phyloP scores from a whole-genome alignment of 2,888 invertebrate genomes.

The Sinodicranocentrus sp. region DNA sequence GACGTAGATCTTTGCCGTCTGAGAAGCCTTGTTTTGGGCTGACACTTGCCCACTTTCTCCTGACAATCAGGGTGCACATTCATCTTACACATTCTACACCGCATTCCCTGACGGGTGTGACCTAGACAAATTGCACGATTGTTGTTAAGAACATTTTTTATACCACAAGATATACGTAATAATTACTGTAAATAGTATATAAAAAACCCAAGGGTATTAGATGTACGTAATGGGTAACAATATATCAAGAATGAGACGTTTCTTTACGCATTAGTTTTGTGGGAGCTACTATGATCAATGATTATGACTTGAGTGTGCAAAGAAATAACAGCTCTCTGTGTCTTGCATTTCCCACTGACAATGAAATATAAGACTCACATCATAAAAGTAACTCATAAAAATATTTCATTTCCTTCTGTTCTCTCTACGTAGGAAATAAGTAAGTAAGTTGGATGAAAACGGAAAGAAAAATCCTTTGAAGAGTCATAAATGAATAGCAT shows the following conservation, averaged over 20 bases:
- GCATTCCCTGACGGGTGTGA: constrained; percentile 93
- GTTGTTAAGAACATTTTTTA: background rate
- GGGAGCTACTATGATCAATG: background rate
- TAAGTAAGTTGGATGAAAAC: no score
- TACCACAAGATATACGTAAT: background rate
- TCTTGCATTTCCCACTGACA: background rate
- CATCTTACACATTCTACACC: constrained; percentile 93
- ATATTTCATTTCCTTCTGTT: background rate
- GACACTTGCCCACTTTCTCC: constrained; percentile 88
- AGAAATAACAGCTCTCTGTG: no score
- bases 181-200: no score
- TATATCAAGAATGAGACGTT: no score
- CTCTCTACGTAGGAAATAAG: no score
- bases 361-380: background rate
- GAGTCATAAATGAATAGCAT: no score
- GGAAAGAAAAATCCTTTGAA: no score
- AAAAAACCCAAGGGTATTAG: no score
- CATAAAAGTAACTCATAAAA: background rate
- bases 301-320: no score
- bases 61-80: constrained; percentile 94
- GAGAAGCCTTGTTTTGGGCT: constrained; percentile 89
- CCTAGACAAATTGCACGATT: constrained; percentile 81
- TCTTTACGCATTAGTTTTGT: no score
- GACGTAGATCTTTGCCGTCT: constrained; percentile 94
- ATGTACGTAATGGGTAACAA: no score